A percentile compares a stretch with the other conserved stretches of the same genome.
phyloP scores from a whole-genome alignment of 37 sponge, comb jelly and placozoan genomes.

The Dysidea cf. avara region DNA sequence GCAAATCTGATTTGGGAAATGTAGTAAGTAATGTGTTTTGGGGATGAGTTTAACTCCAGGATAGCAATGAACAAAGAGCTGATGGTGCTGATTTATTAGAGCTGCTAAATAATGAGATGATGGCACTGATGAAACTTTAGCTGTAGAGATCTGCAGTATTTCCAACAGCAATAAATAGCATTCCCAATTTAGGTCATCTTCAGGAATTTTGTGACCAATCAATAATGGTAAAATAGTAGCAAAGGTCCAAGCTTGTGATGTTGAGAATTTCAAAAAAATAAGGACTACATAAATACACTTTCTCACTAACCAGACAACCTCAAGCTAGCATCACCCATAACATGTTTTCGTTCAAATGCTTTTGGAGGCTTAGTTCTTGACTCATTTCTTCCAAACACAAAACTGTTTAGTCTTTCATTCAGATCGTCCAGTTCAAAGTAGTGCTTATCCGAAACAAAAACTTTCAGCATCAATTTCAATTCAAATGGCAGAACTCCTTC shows the following conservation, averaged over 20 bases:
- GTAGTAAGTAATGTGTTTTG: slow-evolving; percentile 32
- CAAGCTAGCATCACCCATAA: background rate
- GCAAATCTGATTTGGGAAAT: slow-evolving; percentile 11
- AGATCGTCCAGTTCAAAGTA: slow-evolving; percentile 21
- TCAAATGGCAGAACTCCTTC: slow-evolving; percentile 27
- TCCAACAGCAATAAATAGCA: slow-evolving; percentile 30
- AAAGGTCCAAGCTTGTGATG: slow-evolving; percentile 19
- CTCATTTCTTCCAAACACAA: slow-evolving; percentile 25
- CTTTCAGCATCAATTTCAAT: slow-evolving; percentile 5
- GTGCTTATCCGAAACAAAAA: background rate
- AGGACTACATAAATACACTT: too few relatives aligned
- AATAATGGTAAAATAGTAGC: slow-evolving; percentile 12
- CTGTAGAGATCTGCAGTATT: slow-evolving; percentile 10
- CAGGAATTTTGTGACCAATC: slow-evolving; percentile 20
- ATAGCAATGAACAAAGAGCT: slow-evolving; percentile 13
- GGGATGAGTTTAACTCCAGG: slow-evolving; percentile 11
- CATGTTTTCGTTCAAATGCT: background rate
- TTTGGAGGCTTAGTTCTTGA: slow-evolving; percentile 26
- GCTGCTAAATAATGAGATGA: slow-evolving; percentile 9
- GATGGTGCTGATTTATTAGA: slow-evolving; percentile 27
- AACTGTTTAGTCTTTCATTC: slow-evolving; percentile 20
- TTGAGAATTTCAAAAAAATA: background rate
- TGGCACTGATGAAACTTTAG: background rate
- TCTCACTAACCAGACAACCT: background rate
- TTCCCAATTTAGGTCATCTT: slow-evolving; percentile 36